Evolutionary conservation across 2,888 invertebrate genomes (phyloP), one percentile per base, ranked within the genome.

Genomic region (Bugulina stolonifera): DNA sequence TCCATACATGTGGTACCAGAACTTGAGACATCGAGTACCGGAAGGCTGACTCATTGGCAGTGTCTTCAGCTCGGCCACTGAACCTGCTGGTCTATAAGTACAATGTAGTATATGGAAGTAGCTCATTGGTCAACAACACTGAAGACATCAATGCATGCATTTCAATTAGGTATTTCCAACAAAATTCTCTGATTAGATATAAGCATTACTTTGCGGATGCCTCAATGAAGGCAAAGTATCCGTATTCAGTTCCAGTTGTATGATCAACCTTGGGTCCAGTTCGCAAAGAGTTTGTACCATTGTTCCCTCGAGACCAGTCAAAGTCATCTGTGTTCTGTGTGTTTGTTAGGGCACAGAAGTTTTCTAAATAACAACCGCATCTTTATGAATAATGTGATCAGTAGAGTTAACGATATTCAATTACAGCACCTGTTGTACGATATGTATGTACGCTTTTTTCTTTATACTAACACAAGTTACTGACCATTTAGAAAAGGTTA

Each of bases 211-310:
- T 27, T 5, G 27, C 32, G 1, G 64, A 64, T 14, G 64, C 86
- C 77, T 88, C 87, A 58, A 88, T 87, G 79, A 82, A 88, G 0
- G 87, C 86, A 76, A 87, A 88, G 22, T 88, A 88, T 27, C 88
- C 88, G 73, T 73, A 29, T 35, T 73, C 71, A n/a, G 72, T 74
- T 34, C 75, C 73, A 43, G 74, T 74, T 1, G 76, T 73, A 72
- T 78, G 76, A 73, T 79, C 79, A 14, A 75, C 70, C 3, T 75
- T 69, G 0, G 79, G 79, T 0, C 78, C 78, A 0, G 77, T 78
- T 10, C 27, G 71, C 29, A 71, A n/a, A 69, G 35, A 23, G 32
- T 23, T 71, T 23, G 35, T 58, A 18, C 35, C 55, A 54, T 43
- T 71, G 22, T 71, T 57, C 22, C 69, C 72, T 23, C 58, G 3